Evolutionary conservation across 2,113 vertebrate species (phyloP), one percentile per base, ranked within the genome.

Genomic region (Aspidoscelis tigris): DNA sequence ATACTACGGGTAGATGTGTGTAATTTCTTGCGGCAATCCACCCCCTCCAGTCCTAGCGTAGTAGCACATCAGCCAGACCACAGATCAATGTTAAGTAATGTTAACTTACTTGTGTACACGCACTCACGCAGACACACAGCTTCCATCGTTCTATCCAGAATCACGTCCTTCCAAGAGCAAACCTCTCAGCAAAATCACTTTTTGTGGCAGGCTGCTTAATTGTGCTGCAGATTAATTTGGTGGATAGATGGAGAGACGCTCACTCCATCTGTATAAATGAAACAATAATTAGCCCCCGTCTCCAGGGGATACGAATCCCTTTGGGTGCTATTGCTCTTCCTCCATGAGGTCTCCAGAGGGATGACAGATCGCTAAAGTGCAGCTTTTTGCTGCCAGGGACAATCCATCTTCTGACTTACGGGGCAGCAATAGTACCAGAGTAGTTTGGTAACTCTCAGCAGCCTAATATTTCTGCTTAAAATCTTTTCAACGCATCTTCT

Each of bases 201-300:
- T 24, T 76, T 68, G 64, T 8, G 83, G 76, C 76, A 44, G 68
- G 18, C 76, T 33, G 53, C 70, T 84, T 79, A 73, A 79, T 84
- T 5, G 43, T 77, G 24, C 24, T 64, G 33, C 83, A 65, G n/a
- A 84, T 79, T 65, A 73, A 79, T 66, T 76, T 84, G 69, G 76
- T 10, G 11, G 53, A 16, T 26, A 72, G 76, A 78, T 44, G 53
- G 66, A 72, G 24, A 55, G 75, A 33, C 12, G 69, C 43, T 64
- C 76, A 9, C 53, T 78, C 76, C 53, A 39, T 73, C 83, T 84
- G 44, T 53, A 84, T 78, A 84, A 84, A 84, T 3, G 55, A 65
- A 73, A 74, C 83, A 73, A 73, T 79, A 78, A 84, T 73, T 65
- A 84, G 12, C 76, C 41, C 53, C 20, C 2, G 12, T 84, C 82